Conservation (phyloP, 2,113 vertebrate genomes). For the Bettongia penicillata region DNA sequence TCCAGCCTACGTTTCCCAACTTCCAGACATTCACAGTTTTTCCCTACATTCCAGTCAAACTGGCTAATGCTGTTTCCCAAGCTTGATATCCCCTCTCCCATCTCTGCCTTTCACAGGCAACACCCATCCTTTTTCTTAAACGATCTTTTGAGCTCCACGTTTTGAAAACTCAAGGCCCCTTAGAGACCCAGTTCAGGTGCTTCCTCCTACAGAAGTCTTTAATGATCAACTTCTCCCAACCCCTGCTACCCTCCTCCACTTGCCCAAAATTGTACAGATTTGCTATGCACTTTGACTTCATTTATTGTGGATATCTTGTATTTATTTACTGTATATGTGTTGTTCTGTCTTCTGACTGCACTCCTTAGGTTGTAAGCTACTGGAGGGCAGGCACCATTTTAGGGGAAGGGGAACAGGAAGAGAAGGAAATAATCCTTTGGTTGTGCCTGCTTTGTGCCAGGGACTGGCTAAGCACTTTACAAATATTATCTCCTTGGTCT, state of each 20-base stretch:
- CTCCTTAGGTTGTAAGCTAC: neutral
- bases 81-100: neutral
- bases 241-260: no score
- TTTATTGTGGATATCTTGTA: neutral
- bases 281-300: neutral
- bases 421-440: neutral
- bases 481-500: neutral
- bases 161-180: neutral
- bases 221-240: neutral
- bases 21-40: neutral
- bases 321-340: neutral
- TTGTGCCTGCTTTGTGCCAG: neutral
- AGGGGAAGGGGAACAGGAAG: neutral
- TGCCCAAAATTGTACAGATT: neutral
- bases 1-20: neutral
- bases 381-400: neutral
- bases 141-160: neutral
- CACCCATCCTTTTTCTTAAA: neutral
- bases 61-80: neutral
- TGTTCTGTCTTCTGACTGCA: neutral
- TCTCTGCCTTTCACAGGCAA: neutral
- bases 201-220: neutral
- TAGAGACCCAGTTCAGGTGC: neutral
- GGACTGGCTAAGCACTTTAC: neutral
- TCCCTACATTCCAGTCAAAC: neutral